Evolutionary conservation across 2,888 invertebrate species (phyloP).

Genomic region (Scelioninae gen. 2): DNA sequence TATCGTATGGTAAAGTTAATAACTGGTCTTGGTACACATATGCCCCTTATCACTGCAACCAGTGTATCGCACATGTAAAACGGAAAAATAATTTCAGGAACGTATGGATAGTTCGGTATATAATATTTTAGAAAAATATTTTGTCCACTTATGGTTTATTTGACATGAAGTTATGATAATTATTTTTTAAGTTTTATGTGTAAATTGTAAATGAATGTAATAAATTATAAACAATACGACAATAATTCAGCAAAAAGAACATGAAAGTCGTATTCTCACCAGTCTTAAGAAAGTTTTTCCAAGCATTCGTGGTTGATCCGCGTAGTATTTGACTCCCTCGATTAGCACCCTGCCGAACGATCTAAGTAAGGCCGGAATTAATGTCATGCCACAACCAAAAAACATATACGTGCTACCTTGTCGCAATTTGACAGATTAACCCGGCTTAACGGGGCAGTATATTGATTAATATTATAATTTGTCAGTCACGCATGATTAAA

Average conservation of each 20-base stretch:
- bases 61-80: neutral
- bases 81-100: too few relatives aligned
- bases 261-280: slow-evolving; percentile 74
- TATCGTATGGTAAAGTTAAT: too few relatives aligned
- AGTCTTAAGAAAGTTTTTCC: slow-evolving; percentile 92
- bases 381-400: slow-evolving; percentile 72
- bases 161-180: too few relatives aligned
- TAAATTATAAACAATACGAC: slow-evolving; percentile 26
- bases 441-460: slow-evolving; percentile 41
- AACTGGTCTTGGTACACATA: too few relatives aligned
- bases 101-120: too few relatives aligned
- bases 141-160: too few relatives aligned
- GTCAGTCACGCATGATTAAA: slow-evolving; percentile 53
- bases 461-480: slow-evolving; percentile 24
- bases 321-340: slow-evolving; percentile 95
- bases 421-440: slow-evolving; percentile 27
- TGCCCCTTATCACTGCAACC: slow-evolving; percentile 1
- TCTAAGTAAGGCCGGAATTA: slow-evolving; percentile 75
- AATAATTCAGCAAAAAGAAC: slow-evolving; percentile 17
- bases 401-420: slow-evolving; percentile 65
- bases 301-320: slow-evolving; percentile 90
- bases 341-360: slow-evolving; percentile 85
- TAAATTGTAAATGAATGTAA: too few relatives aligned
- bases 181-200: too few relatives aligned
- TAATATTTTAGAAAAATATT: too few relatives aligned